Evolutionary conservation across 2,888 invertebrate genomes (phyloP), one percentile per base, ranked within the genome.

Genomic region (Halictus quadricinctus): DNA sequence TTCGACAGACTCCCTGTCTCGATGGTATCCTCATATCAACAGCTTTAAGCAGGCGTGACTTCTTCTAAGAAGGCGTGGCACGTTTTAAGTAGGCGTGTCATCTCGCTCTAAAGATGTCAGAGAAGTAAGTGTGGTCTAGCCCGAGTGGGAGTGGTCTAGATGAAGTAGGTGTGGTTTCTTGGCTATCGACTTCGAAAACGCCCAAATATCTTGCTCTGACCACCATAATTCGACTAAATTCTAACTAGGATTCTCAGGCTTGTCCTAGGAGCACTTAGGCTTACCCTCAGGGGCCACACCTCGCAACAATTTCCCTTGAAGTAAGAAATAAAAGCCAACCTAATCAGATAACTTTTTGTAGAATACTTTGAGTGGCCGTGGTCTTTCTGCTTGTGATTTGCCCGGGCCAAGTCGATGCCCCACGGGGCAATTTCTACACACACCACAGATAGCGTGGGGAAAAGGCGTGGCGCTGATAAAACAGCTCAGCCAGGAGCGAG

Each of bases 401-500:
- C 2, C 25, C 60, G 60, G 60, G 54, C n/a, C 54, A n/a, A n/a
- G 10, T n/a, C 21, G 29, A 15, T 25, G 29, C 64, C 15, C 25
- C 15, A 25, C 29, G 29, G 64, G 29, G 64, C 64, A 64, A 64
- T 25, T 29, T 64, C 29, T 15, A 7, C 54, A 50, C 18, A 1
- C 2, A 8, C 18, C n/a, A 12, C 66, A 60, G 36, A 73, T 46
- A 46, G 73, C 72, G 64, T 43, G 64, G 70, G 54, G 72, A 25
- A n/a, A 13, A 78, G 75, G 46, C 76, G 83, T 73, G 82, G 78
- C 80, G 86, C 88, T 88, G 86, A 89, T 89, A 89, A 89, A 87
- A 89, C 91, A 1, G 90, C 89, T 89, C 88, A 89, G 85, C 82
- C 80, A 85, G 81, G 25, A 84, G 85, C 70, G 54, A 72, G 43